phyloP scores from a whole-genome alignment of 2,113 vertebrate genomes.

The Pterocles gutturalis region DNA sequence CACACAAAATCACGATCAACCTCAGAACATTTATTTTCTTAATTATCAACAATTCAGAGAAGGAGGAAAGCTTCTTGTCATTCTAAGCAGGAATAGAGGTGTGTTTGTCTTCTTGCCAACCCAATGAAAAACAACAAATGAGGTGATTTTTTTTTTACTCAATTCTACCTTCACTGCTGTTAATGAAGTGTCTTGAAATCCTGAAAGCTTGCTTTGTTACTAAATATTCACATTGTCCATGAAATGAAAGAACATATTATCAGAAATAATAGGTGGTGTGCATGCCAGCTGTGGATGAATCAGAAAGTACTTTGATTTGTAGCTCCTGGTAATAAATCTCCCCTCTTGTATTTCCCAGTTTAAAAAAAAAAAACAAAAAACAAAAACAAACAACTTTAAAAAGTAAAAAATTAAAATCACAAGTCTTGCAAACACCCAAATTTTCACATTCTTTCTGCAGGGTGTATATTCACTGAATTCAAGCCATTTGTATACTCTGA shows the following conservation, averaged over 20 bases:
- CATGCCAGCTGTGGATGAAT: neutral
- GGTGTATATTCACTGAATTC: neutral
- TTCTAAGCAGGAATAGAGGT: neutral
- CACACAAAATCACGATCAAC: neutral
- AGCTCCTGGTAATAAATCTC: neutral
- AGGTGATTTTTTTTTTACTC: neutral
- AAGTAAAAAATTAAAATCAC: neutral
- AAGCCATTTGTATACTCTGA: neutral
- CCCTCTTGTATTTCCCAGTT: neutral
- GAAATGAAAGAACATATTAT: neutral
- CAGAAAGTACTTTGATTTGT: neutral
- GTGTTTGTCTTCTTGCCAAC: constrained; percentile 5
- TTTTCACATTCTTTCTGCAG: neutral
- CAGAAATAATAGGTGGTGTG: neutral
- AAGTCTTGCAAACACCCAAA: neutral
- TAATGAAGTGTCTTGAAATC: constrained; percentile 43
- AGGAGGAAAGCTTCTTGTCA: neutral
- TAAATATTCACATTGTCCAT: neutral
- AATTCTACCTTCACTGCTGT: neutral
- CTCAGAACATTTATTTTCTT: neutral
- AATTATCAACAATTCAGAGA: neutral
- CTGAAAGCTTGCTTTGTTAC: constrained; percentile 15
- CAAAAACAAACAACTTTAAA: too few relatives aligned
- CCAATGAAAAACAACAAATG: neutral
- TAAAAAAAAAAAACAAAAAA: too few relatives aligned